phyloP scores from a whole-genome alignment of 2,113 vertebrate species.

The Pimephales promelas region DNA sequence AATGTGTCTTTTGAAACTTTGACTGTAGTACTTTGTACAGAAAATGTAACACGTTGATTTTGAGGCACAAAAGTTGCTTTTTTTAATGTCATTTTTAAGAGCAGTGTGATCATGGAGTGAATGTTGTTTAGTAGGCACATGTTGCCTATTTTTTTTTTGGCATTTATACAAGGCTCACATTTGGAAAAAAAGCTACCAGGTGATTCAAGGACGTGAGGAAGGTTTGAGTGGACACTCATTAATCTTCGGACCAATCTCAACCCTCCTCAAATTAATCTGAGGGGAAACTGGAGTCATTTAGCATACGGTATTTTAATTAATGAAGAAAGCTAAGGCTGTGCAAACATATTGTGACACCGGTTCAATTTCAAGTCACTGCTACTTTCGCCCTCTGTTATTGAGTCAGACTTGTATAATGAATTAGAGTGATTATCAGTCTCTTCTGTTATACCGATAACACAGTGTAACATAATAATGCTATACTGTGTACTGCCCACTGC shows the following conservation, averaged over 20 bases:
- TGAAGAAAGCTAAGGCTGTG: not conserved
- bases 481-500: not conserved
- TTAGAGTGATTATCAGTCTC: not conserved
- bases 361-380: slow-evolving; percentile 7
- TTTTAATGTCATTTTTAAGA: not conserved
- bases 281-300: slow-evolving; percentile 17
- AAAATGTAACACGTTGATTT: not conserved
- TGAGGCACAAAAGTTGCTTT: not conserved
- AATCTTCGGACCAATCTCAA: slow-evolving; percentile 29
- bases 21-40: not conserved
- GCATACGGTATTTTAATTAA: slow-evolving; percentile 26
- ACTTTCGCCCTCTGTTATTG: slow-evolving; percentile 18
- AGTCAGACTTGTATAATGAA: slow-evolving; percentile 3
- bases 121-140: not conserved
- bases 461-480: not conserved
- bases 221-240: slow-evolving; percentile 40
- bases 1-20: no score
- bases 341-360: slow-evolving; percentile 30
- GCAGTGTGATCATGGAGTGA: not conserved
- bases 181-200: not conserved
- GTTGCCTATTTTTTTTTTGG: not conserved
- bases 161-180: not conserved
- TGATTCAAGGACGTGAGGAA: slow-evolving; percentile 27
- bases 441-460: not conserved
- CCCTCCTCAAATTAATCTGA: slow-evolving; percentile 27